Conservation (phyloP, 2,888 invertebrate species). For the Unio pictorum region DNA sequence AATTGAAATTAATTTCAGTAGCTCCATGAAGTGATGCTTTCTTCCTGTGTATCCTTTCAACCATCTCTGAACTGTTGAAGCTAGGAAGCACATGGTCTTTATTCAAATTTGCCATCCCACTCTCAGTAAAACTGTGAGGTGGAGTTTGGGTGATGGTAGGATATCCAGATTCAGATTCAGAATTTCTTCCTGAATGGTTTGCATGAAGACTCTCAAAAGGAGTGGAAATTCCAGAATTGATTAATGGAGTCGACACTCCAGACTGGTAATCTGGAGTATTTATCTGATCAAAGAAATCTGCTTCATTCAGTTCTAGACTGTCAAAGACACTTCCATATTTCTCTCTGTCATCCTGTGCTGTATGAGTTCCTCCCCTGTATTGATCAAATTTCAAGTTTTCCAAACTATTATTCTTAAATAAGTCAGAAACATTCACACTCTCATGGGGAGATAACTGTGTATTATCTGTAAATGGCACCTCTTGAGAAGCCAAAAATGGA, state of each 20-base stretch:
- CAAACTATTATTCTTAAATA: too few species aligned
- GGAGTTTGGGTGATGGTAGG: constrained; percentile 62
- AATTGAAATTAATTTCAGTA: not conserved
- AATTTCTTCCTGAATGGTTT: constrained; percentile 10
- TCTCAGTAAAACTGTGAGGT: constrained; percentile 66
- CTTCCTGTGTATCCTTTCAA: constrained; percentile 71
- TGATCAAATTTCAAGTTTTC: too few species aligned
- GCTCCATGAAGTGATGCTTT: constrained; percentile 60
- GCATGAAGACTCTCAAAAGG: constrained; percentile 10
- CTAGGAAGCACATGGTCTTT: constrained; percentile 64
- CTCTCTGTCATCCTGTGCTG: constrained; percentile 5
- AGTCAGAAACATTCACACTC: too few species aligned
- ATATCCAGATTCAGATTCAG: constrained; percentile 28
- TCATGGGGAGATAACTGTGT: too few species aligned
- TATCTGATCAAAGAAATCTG: constrained; percentile 40
- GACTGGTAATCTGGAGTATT: constrained; percentile 33
- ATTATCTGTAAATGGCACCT: too few species aligned
- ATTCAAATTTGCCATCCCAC: constrained; percentile 11
- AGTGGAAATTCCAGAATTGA: constrained; percentile 16
- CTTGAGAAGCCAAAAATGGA: too few species aligned
- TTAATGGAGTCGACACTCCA: constrained; percentile 14
- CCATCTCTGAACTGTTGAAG: constrained; percentile 73
- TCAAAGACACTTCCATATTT: constrained; percentile 19
- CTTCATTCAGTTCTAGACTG: constrained; percentile 37
- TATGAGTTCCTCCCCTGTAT: too few species aligned